These are phyloP conservation scores for Sturnus vulgaris DNA, from an alignment of 2,113 vertebrate genomes.

Conservation along the genomic window DNA sequence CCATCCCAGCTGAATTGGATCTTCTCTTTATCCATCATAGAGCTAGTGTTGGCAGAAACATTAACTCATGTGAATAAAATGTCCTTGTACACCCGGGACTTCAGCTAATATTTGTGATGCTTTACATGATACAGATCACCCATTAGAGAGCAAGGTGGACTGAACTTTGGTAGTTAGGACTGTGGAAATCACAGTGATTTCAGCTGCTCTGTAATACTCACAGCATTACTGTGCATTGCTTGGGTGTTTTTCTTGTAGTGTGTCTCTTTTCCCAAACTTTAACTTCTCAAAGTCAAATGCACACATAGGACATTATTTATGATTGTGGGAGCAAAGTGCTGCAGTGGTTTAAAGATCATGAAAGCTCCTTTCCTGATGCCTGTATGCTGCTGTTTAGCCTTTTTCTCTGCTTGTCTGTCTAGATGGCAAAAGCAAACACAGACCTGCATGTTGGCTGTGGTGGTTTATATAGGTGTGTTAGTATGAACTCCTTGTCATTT, in stretches of 20 bases:
- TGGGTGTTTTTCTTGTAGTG: neutral
- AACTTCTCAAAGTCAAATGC: neutral
- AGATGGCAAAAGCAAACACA: rapidly evolving
- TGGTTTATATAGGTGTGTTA: neutral
- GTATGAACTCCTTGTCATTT: neutral
- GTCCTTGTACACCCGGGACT: neutral
- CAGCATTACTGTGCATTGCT: neutral
- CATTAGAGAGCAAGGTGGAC: neutral
- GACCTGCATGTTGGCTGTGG: neutral
- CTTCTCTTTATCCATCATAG: neutral
- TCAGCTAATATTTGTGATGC: neutral
- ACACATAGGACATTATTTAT: neutral
- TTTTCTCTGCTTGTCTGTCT: neutral
- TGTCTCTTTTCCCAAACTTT: neutral
- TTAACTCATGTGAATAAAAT: neutral
- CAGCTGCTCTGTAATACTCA: neutral
- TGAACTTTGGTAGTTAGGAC: neutral
- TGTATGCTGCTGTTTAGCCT: neutral
- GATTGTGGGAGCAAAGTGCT: neutral
- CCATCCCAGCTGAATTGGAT: neutral
- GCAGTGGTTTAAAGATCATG: neutral
- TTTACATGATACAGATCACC: neutral
- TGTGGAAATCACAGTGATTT: neutral
- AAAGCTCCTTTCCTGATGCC: neutral
- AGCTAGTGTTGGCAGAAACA: neutral